Conservation (phyloP, 2,888 invertebrate genomes). For the Archaeoteleia sp. region DNA sequence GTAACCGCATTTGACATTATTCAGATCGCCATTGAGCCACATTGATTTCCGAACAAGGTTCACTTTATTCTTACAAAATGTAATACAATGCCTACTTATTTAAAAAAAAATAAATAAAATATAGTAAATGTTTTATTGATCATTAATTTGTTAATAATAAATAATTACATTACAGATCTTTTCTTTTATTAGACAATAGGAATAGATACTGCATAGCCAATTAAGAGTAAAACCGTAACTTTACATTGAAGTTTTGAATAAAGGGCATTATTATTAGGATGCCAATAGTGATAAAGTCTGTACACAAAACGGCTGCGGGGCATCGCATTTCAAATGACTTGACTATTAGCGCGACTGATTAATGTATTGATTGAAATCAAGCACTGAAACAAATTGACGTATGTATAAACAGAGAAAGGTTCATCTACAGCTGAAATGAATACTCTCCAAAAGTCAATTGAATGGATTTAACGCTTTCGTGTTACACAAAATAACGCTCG, state of each 20-base stretch:
- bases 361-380: conserved; percentile 47
- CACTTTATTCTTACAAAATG: conserved; percentile 5
- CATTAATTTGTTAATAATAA: conserved; percentile 13
- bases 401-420: conserved; percentile 46
- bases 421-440: conserved; percentile 44
- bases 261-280: conserved; percentile 39
- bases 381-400: conserved; percentile 45
- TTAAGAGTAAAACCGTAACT: conserved; percentile 27
- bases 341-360: conserved; percentile 46
- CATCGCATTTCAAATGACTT: conserved; percentile 47
- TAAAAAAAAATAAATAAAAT: no score
- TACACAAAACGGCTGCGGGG: conserved; percentile 25
- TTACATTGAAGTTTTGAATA: conserved; percentile 20
- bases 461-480: conserved; percentile 43
- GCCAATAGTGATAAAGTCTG: conserved; percentile 40
- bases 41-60: no score
- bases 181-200: conserved; percentile 19
- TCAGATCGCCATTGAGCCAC: conserved; percentile 26
- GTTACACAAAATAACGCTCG: conserved; percentile 34
- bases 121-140: no score
- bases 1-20: conserved; percentile 31
- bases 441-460: conserved; percentile 45
- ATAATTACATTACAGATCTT: conserved; percentile 9
- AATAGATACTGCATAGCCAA: conserved; percentile 42
- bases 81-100: conserved; percentile 6